phyloP scores from a whole-genome alignment of 2,888 invertebrate genomes.

The Zele albiditarsus region DNA sequence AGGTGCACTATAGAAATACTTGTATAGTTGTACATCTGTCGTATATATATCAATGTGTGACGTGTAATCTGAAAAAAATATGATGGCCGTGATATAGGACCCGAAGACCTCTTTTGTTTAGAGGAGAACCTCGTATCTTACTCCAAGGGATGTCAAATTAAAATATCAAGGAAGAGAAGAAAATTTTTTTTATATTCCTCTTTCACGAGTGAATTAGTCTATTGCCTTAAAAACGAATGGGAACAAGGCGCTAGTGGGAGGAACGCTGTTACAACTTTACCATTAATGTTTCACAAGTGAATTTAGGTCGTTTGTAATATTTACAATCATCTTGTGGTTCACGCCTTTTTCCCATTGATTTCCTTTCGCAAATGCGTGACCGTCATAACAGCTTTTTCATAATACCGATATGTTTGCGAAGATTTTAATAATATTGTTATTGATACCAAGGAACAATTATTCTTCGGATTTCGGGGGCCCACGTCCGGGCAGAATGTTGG shows the following conservation, averaged over 20 bases:
- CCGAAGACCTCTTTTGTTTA: too few species aligned
- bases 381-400: too few species aligned
- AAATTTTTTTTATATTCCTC: not conserved
- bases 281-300: constrained; percentile 14
- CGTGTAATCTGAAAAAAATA: too few species aligned
- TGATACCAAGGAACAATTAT: too few species aligned
- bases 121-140: not conserved
- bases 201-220: constrained; percentile 20
- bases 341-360: not conserved
- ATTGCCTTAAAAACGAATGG: constrained; percentile 30
- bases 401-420: too few species aligned
- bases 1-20: too few species aligned
- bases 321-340: too few species aligned
- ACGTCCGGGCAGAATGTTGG: too few species aligned
- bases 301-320: constrained; percentile 5
- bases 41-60: too few species aligned
- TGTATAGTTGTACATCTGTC: too few species aligned
- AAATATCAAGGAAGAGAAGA: not conserved
- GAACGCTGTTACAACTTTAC: not conserved
- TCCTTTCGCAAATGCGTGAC: not conserved
- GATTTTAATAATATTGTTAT: too few species aligned
- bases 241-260: not conserved
- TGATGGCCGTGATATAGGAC: not conserved
- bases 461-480: too few species aligned
- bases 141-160: not conserved